Conservation (phyloP, 2,888 invertebrate genomes). For the Litoditis marina region DNA sequence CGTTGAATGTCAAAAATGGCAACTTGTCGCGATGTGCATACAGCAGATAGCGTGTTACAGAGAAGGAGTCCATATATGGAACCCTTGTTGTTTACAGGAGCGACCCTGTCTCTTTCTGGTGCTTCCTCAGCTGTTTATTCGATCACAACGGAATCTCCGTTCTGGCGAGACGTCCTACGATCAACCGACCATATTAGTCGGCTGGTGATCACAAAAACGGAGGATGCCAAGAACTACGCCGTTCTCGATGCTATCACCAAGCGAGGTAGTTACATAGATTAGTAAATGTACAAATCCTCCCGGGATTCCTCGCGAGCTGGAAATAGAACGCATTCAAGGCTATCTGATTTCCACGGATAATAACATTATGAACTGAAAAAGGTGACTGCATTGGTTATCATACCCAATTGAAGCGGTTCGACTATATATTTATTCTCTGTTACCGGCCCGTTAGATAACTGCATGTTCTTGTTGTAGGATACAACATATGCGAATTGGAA, state of each 20-base stretch:
- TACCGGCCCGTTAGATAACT: no score
- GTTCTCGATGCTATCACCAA: conserved; percentile 1
- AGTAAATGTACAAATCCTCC: no score
- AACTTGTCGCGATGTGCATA: background rate
- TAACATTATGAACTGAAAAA: no score
- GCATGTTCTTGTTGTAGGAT: background rate
- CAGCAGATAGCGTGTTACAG: background rate
- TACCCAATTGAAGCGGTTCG: no score
- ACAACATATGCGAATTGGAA: conserved; percentile 6
- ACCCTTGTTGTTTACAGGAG: background rate
- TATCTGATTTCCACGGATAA: background rate
- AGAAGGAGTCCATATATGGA: background rate
- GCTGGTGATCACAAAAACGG: conserved; percentile 8
- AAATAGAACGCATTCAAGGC: no score
- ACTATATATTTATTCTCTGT: no score
- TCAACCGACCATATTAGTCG: conserved; percentile 1
- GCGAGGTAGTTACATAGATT: no score
- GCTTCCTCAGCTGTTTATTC: conserved; percentile 5
- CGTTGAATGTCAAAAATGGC: no score
- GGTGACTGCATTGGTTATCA: no score
- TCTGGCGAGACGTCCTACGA: conserved; percentile 10
- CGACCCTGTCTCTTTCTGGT: conserved; percentile 8
- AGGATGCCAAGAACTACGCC: conserved; percentile 13
- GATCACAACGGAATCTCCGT: conserved; percentile 6
- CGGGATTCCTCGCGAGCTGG: no score